Base-by-base conservation (phyloP, 2,888 invertebrate genomes). In the Pteria penguin region DNA sequence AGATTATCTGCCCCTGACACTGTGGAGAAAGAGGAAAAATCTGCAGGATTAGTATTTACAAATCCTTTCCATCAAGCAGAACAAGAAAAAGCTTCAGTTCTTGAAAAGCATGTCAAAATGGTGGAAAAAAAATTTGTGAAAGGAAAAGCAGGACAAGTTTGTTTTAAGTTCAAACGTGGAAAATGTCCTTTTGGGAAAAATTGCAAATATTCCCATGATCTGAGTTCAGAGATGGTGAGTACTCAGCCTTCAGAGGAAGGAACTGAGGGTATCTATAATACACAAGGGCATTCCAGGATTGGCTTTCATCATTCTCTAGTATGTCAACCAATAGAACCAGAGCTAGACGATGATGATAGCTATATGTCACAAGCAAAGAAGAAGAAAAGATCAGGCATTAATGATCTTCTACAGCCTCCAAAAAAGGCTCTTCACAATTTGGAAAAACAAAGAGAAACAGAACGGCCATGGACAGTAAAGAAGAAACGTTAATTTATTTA, bases 51-150 rank as follows among this genome's bases (percentile, higher is more conserved):
- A 14, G 97, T 97, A 2, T 97, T 97, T 90, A 95, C 95, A 45
- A 97, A 97, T 93, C 97, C 96, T 8, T 97, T 96, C 90, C 95
- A 95, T 29, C 95, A 96, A 91, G 97, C 96, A 0, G 97, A 97
- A 91, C 94, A 95, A 89, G 96, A 96, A 1, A 96, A 97, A 91
- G 95, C 95, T 75, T 96, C 96, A 18, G 95, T 97, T 74, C 93
- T 97, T 60, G 97, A 97, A 88, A 96, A 96, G 88, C 97, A 97
- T 91, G 97, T 97, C 0, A 97, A 97, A 94, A 96, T 98, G 96
- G 97, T 96, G 87, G 89, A 86, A 70, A 84, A 75, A 14, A 80
- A 84, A 32, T 75, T 80, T 8, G 72, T 79, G 0, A 94, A 95
- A n/a, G 94, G 95, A 86, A 95, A 96, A 0, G 96, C 95, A 88